Percentiles rank a stretch among this genome's conserved stretches.
Evolutionary conservation across 2,888 invertebrate genomes (phyloP).

Genomic region (Pristionchus mayeri): DNA sequence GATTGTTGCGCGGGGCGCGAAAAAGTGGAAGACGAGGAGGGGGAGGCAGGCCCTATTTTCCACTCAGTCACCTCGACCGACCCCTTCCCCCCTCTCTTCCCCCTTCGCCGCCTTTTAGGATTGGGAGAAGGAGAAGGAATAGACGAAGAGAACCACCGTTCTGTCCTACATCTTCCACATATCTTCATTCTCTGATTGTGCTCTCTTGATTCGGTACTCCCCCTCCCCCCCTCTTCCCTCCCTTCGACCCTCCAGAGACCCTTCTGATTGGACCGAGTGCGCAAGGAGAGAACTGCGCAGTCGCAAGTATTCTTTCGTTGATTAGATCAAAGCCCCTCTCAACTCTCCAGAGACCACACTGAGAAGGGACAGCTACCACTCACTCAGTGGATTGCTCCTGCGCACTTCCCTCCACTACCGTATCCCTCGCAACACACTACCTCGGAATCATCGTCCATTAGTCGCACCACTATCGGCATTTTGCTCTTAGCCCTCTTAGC

Average conservation of each 20-base stretch:
- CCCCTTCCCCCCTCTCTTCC: background rate
- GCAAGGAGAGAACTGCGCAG: background rate
- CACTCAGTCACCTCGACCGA: conserved; percentile 37
- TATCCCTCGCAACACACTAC: background rate
- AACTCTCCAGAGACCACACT: background rate
- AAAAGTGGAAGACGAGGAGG: conserved; percentile 27
- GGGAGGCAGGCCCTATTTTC: conserved; percentile 46
- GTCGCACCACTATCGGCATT: background rate
- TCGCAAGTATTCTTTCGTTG: conserved; percentile 39
- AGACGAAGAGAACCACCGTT: background rate
- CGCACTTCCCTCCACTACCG: background rate
- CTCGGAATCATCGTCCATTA: background rate
- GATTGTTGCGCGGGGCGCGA: conserved; percentile 33
- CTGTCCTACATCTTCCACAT: too few species aligned
- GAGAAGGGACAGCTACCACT: background rate
- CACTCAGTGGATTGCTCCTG: conserved; percentile 23
- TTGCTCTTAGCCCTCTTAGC: conserved; percentile 22
- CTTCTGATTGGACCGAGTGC: background rate
- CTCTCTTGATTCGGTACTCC: background rate
- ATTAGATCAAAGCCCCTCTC: conserved; percentile 44
- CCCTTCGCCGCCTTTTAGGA: conserved; percentile 21
- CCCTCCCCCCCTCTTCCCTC: background rate
- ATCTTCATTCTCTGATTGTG: too few species aligned
- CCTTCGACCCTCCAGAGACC: too few species aligned
- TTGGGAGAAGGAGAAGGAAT: too few species aligned